phyloP scores from a whole-genome alignment of 2,888 invertebrate genomes.

The Apantesis nais region DNA sequence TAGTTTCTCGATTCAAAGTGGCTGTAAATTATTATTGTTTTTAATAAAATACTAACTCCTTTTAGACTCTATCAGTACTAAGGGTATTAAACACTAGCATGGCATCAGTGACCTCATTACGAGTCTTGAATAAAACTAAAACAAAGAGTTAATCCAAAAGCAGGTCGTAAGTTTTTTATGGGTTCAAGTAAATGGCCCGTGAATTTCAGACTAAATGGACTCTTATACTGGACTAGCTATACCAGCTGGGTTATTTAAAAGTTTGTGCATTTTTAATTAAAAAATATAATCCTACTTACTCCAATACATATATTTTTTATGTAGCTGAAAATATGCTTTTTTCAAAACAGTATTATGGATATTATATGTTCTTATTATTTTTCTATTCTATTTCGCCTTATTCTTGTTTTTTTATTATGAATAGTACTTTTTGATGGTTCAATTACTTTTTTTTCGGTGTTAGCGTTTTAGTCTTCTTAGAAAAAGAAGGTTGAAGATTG shows the following conservation, averaged over 20 bases:
- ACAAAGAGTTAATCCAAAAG: not conserved
- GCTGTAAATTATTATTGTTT: not conserved
- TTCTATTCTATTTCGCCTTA: not conserved
- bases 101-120: not conserved
- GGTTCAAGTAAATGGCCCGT: not conserved
- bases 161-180: constrained; percentile 1
- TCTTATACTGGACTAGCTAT: not conserved
- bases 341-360: not conserved
- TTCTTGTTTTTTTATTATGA: not conserved
- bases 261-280: not conserved
- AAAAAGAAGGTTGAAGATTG: too few relatives aligned
- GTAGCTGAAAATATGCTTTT: not conserved
- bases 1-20: not conserved
- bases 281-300: not conserved
- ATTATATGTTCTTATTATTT: not conserved
- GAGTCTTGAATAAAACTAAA: not conserved
- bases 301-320: not conserved
- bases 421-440: too few relatives aligned
- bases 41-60: not conserved
- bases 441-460: too few relatives aligned
- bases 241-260: not conserved
- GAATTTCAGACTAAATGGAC: constrained; percentile 1
- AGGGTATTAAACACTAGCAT: not conserved
- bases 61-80: not conserved
- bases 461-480: too few relatives aligned